Evolutionary conservation across 1,140 invertebrate genomes (phyloP), one percentile per base, ranked within the genome.

Genomic region (Charaxes varanes): DNA sequence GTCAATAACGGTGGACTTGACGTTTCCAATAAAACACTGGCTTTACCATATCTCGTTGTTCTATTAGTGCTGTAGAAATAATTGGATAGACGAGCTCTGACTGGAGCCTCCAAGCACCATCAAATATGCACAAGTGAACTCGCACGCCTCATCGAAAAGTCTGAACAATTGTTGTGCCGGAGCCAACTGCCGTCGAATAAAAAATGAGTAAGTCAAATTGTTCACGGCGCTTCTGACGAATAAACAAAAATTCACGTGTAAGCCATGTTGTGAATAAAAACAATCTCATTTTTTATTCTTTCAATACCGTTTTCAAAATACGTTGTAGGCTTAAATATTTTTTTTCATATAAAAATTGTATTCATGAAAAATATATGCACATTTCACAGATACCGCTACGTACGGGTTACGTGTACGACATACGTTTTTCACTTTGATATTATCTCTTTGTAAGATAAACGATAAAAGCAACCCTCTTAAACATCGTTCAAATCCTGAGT

Each of bases 161-260:
- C 51, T 50, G 48, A 52, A 64, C 58, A 64, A 62, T 60, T 52
- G 58, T 55, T 51, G 45, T 65, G 31, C 51, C 38, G 53, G 46
- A 65, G 50, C 51, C 55, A 62, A 60, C 53, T 52, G 40, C 49
- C 24, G 41, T 28, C 27, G 49, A 31, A 54, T 55, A 54, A 65
- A 66, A 66, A 58, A 61, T 55, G 46, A 60, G 28, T 31, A 38
- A 46, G 51, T 46, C 44, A 43, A 46, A 55, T 43, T 54, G 32
- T 54, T 37, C 34, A 53, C 35, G 40, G 38, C 17, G 40, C 38
- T 34, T 24, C n/a, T n/a, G n/a, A 34, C 36, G 24, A 31, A 31
- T 31, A 36, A 33, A 21, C 27, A 31, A 40, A 22, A 14, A 13
- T 27, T 21, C 8, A 30, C 15, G 3, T 37, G 17, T 19, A 26